Base-by-base conservation (phyloP, 2,797 vertebrate genomes). In the Salarias fasciatus region DNA sequence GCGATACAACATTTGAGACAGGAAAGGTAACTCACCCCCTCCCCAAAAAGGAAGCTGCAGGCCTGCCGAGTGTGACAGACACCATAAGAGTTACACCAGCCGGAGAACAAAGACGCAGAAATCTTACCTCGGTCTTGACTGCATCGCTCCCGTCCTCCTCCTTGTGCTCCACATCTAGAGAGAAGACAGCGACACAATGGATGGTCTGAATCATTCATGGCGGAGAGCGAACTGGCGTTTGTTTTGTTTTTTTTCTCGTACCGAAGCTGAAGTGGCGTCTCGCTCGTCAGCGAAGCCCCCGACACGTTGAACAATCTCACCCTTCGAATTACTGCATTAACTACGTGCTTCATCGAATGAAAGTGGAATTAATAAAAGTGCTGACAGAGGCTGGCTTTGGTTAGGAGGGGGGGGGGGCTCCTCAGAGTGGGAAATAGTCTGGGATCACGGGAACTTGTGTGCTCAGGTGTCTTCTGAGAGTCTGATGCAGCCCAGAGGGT, bases 161-260 rank as follows among this genome's bases (percentile, higher is more conserved):
- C 72, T 90, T 92, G 80, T 92, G 92, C 84, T 94, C 92, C 82
- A 94, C 91, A 89, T 94, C 93, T 94, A 90, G 51, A 89, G 67
- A 73, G 76, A 83, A 87, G 77, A 84, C 72, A 88, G 68, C 42
- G 4, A 87, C 75, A 89, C 66, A 84, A 87, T 69, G 64, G 60
- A 80, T 78, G 71, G 79, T 67, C 71, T 79, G 73, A 88, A 84
- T 86, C 80, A 86, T 79, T 86, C 57, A 83, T 68, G 47, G 77
- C 11, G 56, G 50, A 47, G 54, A 60, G 55, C 57, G 75, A 74
- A 70, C 29, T 77, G 65, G 59, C 77, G 71, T 68, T 24, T 5
- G 2, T 31, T 66, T 70, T 18, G 68, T 24, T 5, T 2, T 31
- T 66, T 70, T 18, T 61, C 64, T 41, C 4, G 8, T 31, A 60